phyloP scores from a whole-genome alignment of 2,797 vertebrate genomes.

The Catostomus latipinnis region DNA sequence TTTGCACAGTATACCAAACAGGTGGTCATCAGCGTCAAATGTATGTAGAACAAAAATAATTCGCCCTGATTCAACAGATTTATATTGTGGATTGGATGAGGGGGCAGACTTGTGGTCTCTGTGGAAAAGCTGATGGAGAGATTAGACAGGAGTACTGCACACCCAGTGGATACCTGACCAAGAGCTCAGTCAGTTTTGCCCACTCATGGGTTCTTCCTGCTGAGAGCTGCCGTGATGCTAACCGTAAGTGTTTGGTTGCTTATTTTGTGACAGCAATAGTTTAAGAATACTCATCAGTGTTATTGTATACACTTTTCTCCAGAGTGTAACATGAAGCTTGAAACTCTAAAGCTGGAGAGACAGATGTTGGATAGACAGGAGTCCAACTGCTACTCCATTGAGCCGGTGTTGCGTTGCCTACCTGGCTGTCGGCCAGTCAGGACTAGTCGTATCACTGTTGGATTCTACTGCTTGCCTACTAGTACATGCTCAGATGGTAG shows the following conservation, averaged over 20 bases:
- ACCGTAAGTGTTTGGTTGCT: constrained; percentile 62
- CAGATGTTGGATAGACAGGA: constrained; percentile 64
- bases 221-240: constrained; percentile 73
- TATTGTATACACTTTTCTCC: not conserved
- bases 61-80: constrained; percentile 63
- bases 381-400: constrained; percentile 77
- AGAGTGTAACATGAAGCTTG: constrained; percentile 73
- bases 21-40: not conserved
- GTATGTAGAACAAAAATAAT: not conserved
- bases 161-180: constrained; percentile 72
- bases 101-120: constrained; percentile 82
- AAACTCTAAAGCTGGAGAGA: constrained; percentile 75
- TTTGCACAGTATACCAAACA: not conserved
- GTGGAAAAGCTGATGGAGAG: constrained; percentile 83
- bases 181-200: constrained; percentile 75
- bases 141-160: constrained; percentile 75
- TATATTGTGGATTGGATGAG: constrained; percentile 81
- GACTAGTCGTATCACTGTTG: constrained; percentile 65
- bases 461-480: constrained; percentile 74
- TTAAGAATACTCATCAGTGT: not conserved
- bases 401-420: constrained; percentile 76
- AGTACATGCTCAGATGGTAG: constrained; percentile 55
- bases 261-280: not conserved
- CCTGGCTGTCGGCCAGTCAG: constrained; percentile 70
- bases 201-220: constrained; percentile 83